Conservation (phyloP, 2,888 invertebrate species). For the Drosophila paramelanica region DNA sequence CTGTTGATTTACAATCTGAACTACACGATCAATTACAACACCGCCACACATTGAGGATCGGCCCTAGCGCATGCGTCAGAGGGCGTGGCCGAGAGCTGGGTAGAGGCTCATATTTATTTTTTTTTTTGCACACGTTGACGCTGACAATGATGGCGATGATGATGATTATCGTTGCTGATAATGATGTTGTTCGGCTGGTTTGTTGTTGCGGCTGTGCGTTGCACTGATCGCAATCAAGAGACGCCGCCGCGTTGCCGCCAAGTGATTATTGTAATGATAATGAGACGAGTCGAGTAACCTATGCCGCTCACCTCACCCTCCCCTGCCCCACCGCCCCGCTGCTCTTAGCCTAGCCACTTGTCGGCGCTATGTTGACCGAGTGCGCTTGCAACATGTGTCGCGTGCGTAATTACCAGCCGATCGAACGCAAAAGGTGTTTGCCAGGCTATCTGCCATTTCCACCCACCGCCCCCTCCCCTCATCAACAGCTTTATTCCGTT, state of each 20-base stretch:
- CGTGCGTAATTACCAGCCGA: constrained; percentile 70
- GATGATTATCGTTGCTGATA: constrained; percentile 29
- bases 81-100: constrained; percentile 37
- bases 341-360: constrained; percentile 2
- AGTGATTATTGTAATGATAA: constrained; percentile 78
- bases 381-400: constrained; percentile 71
- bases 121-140: constrained; percentile 44
- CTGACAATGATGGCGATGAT: constrained; percentile 33
- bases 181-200: constrained; percentile 32
- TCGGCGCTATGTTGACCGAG: constrained; percentile 25
- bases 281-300: constrained; percentile 62
- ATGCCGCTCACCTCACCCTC: constrained; percentile 20
- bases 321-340: not conserved
- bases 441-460: constrained; percentile 31
- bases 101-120: constrained; percentile 36
- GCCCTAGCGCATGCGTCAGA: constrained; percentile 36
- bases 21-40: constrained; percentile 54
- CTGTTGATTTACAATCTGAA: constrained; percentile 45
- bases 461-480: not conserved
- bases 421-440: constrained; percentile 45
- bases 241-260: constrained; percentile 62
- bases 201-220: constrained; percentile 26
- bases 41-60: constrained; percentile 27
- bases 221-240: constrained; percentile 64
- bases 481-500: constrained; percentile 34